These are phyloP conservation scores for Psilopsiagon aymara DNA, from an alignment of 2,113 vertebrate genomes.

Conservation along the genomic window DNA sequence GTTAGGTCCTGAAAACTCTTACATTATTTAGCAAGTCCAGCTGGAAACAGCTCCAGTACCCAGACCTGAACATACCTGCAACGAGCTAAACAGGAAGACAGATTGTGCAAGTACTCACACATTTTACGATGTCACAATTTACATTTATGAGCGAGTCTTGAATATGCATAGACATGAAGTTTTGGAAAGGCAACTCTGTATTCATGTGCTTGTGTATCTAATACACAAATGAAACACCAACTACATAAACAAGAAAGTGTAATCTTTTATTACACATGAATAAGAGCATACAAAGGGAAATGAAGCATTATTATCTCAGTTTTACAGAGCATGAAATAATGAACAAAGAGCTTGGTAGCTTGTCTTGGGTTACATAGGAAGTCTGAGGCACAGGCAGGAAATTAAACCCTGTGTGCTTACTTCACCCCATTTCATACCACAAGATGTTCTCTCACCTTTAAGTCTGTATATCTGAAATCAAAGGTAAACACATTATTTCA, in stretches of 20 bases:
- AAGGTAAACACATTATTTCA: background rate
- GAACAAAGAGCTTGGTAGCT: background rate
- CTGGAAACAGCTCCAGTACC: background rate
- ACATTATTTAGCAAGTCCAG: background rate
- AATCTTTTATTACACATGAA: background rate
- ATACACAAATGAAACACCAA: background rate
- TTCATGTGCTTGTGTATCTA: background rate
- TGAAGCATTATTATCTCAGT: background rate
- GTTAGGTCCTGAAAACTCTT: background rate
- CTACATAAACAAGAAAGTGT: background rate
- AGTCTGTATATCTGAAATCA: background rate
- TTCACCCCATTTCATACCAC: background rate
- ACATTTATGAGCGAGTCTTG: background rate
- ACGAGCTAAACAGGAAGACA: background rate
- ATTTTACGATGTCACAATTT: background rate
- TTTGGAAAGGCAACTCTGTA: background rate
- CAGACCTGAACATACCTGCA: background rate
- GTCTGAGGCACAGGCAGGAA: background rate
- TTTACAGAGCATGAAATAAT: background rate
- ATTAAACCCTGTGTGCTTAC: background rate
- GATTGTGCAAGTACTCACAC: background rate
- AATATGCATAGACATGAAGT: background rate
- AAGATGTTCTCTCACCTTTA: background rate
- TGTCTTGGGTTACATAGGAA: background rate
- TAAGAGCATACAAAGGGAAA: background rate